These are phyloP conservation scores for Empis stercorea DNA, from an alignment of 2,888 invertebrate genomes.

Conservation along the genomic window DNA sequence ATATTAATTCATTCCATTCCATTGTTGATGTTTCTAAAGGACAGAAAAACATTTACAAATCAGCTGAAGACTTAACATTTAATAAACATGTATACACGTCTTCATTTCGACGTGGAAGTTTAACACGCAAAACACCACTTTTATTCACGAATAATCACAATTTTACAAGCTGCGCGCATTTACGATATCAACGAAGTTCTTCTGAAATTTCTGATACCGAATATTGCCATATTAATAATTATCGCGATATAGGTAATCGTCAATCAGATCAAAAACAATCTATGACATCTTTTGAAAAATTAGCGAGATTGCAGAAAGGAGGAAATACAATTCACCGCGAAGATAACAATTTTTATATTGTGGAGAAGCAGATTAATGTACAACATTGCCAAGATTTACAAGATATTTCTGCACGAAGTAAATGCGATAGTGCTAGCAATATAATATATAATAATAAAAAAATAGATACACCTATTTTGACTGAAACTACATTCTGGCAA, in stretches of 20 bases:
- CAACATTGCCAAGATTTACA: conserved; percentile 5
- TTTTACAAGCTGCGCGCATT: conserved; percentile 15
- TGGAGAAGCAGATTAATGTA: too few species aligned
- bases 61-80: conserved; percentile 12
- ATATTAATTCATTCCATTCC: not conserved
- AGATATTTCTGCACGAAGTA: conserved; percentile 10
- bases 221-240: too few species aligned
- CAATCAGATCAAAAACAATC: conserved; percentile 8
- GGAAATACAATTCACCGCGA: too few species aligned
- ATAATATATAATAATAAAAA: conserved; percentile 12
- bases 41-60: conserved; percentile 9
- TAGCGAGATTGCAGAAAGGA: conserved; percentile 10
- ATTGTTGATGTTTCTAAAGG: not conserved
- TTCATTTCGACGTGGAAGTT: conserved; percentile 15
- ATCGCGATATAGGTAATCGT: too few species aligned
- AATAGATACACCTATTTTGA: conserved; percentile 10
- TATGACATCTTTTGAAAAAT: conserved; percentile 17
- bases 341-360: too few species aligned
- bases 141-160: conserved; percentile 2
- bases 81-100: conserved; percentile 12
- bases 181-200: conserved; percentile 7
- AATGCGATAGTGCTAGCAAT: conserved; percentile 12
- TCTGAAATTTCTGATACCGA: too few species aligned
- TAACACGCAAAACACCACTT: conserved; percentile 2
- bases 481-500: not conserved